Base-by-base conservation (phyloP, 1,140 invertebrate species). In the Prorops nasuta region DNA sequence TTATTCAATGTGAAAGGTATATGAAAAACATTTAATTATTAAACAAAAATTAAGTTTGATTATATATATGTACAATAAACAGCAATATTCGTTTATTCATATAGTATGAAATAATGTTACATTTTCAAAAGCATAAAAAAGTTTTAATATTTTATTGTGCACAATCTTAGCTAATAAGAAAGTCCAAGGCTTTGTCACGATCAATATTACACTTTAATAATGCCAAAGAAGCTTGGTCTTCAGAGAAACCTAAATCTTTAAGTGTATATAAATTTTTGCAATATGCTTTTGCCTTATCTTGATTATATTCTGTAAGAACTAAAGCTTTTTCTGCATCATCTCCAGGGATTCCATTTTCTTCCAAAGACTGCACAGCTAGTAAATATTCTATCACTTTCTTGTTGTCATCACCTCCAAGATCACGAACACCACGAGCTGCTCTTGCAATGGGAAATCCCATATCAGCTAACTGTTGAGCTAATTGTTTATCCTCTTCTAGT, bases 371-470 rank as follows among this genome's bases (percentile, higher is more conserved):
- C 15, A 79, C 56, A n/a, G 74, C 70, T 48, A 77, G 37, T 17
- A 76, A 49, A 56, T 72, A 74, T 47, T 77, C 68, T 45, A 74
- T 77, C 63, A 93, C 89, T 82, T 91, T 92, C 72, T 91, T 92
- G 72, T 93, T 88, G 78, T 93, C 87, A 52, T 84, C 49, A 9
- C 71, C 80, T 54, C 89, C 89, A 44, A 91, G 79, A 40, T 85
- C 74, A 53, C 83, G 80, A 58, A 89, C 87, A 10, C 89, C 86
- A 54, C 88, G 81, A 3, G 87, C 83, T 1, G 90, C 88, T 61
- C 88, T 81, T n/a, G 85, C 80, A 47, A 88, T 66, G 0, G 87
- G 83, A 73, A 95, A 95, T 2, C 92, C 92, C 91, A 95, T 95
- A 39, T 84, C 82, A 60, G 82, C 85, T 17, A 93, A 84, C 34